Percentiles rank a stretch among this genome's conserved stretches.
Conservation (phyloP, 1,140 invertebrate species). For the Manduca sexta region DNA sequence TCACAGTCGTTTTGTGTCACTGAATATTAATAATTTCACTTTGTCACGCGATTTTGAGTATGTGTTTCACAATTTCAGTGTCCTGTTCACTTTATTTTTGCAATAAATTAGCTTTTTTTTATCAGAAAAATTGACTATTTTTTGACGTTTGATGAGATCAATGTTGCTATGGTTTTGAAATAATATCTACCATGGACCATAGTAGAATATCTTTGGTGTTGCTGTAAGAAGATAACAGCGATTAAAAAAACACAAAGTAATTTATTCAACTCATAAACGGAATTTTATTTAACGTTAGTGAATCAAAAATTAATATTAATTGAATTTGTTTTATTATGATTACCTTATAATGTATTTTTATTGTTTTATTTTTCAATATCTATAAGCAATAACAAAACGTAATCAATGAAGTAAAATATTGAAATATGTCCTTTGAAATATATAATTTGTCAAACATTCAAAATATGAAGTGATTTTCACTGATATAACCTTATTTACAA, state of each 20-base stretch:
- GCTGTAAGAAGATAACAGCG: background rate
- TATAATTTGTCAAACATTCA: slow-evolving; percentile 52
- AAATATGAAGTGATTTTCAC: slow-evolving; percentile 58
- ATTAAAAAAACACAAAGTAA: no score
- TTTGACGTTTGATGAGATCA: slow-evolving; percentile 15
- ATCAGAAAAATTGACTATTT: slow-evolving; percentile 16
- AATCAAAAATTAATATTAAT: no score
- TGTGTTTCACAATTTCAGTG: background rate
- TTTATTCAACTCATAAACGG: no score
- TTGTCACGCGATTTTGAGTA: slow-evolving; percentile 5
- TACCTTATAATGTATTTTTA: background rate
- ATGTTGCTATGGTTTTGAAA: background rate
- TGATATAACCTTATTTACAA: slow-evolving; percentile 45
- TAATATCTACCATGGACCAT: background rate
- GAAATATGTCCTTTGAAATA: slow-evolving; percentile 39
- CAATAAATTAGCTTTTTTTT: slow-evolving; percentile 11
- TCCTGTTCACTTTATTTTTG: background rate
- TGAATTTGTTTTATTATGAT: no score
- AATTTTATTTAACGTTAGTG: no score
- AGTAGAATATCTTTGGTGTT: background rate
- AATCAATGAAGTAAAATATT: slow-evolving; percentile 23
- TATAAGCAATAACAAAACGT: slow-evolving; percentile 10
- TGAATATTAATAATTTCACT: slow-evolving; percentile 4
- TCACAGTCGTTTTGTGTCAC: slow-evolving; percentile 9
- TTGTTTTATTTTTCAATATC: background rate